Conservation (phyloP, 2,888 invertebrate species). For the Lottia gigantea region DNA sequence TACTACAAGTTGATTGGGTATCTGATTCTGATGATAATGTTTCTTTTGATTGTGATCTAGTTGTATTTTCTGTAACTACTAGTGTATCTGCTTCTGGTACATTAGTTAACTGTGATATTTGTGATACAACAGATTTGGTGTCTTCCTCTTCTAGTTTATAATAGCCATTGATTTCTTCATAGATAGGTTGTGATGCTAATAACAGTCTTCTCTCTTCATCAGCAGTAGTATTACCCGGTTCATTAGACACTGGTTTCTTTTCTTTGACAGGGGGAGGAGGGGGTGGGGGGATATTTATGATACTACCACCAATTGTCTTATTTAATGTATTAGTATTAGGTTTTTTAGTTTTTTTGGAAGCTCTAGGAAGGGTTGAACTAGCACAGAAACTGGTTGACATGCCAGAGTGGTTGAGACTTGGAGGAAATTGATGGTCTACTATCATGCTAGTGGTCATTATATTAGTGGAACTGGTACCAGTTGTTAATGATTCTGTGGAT, state of each 20-base stretch:
- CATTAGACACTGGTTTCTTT: not conserved
- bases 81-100: slow-evolving; percentile 24
- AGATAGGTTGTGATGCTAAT: slow-evolving; percentile 57
- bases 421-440: not conserved
- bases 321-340: not conserved
- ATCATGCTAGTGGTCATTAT: slow-evolving; percentile 3
- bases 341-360: slow-evolving; percentile 3
- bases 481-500: slow-evolving; percentile 6
- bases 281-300: not conserved
- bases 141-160: slow-evolving; percentile 17
- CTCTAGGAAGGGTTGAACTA: slow-evolving; percentile 3
- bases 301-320: not conserved
- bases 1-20: slow-evolving; percentile 46
- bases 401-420: not conserved
- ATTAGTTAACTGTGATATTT: slow-evolving; percentile 14
- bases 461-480: not conserved
- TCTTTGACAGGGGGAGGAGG: slow-evolving; percentile 11
- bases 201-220: slow-evolving; percentile 46
- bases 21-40: slow-evolving; percentile 36
- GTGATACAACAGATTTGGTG: slow-evolving; percentile 13
- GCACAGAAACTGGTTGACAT: slow-evolving; percentile 3
- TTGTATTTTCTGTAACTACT: slow-evolving; percentile 29
- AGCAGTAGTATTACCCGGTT: slow-evolving; percentile 30
- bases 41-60: slow-evolving; percentile 31
- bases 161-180: slow-evolving; percentile 57